Conservation (phyloP, 2,888 invertebrate genomes). For the Sinohyriopsis cumingii region DNA sequence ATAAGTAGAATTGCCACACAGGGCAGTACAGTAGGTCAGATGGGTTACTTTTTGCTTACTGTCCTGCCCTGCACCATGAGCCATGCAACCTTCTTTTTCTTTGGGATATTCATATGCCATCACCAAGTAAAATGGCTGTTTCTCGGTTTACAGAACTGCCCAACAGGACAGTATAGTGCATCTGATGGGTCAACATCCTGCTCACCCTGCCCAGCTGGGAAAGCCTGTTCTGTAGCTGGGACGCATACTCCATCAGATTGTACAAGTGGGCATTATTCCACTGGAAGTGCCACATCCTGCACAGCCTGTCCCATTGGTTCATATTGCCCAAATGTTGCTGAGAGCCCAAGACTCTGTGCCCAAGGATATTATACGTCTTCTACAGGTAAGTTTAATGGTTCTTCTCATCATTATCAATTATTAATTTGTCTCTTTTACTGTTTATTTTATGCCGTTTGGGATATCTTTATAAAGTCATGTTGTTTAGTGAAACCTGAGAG, state of each 20-base stretch:
- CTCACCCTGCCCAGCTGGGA: conserved; percentile 52
- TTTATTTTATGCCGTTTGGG: too few relatives aligned
- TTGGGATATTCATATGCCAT: too few relatives aligned
- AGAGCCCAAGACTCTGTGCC: conserved; percentile 29
- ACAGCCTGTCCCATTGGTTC: conserved; percentile 50
- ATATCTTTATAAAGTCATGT: too few relatives aligned
- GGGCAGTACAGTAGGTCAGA: too few relatives aligned
- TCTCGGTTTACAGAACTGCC: conserved; percentile 27
- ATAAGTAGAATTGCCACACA: too few relatives aligned
- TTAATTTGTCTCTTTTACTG: too few relatives aligned
- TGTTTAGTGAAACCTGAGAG: too few relatives aligned
- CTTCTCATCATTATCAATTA: not conserved
- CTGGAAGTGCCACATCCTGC: conserved; percentile 44
- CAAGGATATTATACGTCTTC: conserved; percentile 43
- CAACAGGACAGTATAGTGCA: conserved; percentile 39
- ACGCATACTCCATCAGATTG: conserved; percentile 48
- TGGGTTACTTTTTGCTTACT: too few relatives aligned
- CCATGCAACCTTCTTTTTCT: too few relatives aligned
- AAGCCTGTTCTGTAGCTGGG: conserved; percentile 39
- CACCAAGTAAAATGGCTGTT: not conserved
- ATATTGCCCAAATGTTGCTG: conserved; percentile 30
- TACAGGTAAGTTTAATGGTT: conserved; percentile 23
- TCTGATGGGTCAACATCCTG: conserved; percentile 48
- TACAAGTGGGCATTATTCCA: conserved; percentile 51
- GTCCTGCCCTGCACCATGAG: too few relatives aligned